Percentiles rank a stretch among this genome's conserved stretches.
phyloP scores from a whole-genome alignment of 2,113 vertebrate genomes.

The Chrysemys picta region DNA sequence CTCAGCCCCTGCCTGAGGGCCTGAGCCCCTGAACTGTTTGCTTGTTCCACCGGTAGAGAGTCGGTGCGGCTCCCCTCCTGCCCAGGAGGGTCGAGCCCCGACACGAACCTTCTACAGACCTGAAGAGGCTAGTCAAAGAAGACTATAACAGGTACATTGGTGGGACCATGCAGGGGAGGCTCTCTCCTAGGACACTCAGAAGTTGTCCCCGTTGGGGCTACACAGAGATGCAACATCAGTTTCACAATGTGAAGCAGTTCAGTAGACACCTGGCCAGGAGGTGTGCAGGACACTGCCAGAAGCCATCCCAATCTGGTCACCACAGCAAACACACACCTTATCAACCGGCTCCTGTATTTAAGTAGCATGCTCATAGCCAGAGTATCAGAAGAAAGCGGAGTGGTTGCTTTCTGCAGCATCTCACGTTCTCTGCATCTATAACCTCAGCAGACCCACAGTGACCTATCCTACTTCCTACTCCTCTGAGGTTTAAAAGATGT shows the following conservation, averaged over 20 bases:
- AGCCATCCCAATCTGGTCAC: not conserved
- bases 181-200: not conserved
- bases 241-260: not conserved
- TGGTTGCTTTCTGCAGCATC: not conserved
- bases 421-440: not conserved
- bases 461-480: not conserved
- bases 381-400: accelerated
- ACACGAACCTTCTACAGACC: too few relatives aligned
- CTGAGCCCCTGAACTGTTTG: too few relatives aligned
- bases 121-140: not conserved
- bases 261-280: not conserved
- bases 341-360: not conserved
- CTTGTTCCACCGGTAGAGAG: too few relatives aligned
- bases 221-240: accelerated
- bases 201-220: not conserved
- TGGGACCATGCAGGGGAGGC: not conserved
- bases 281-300: not conserved
- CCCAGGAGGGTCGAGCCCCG: too few relatives aligned
- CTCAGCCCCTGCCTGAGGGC: too few relatives aligned
- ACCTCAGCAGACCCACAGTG: too few relatives aligned
- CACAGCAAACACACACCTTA: not conserved
- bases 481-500: not conserved
- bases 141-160: not conserved
- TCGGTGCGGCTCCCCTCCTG: too few relatives aligned
- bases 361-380: not conserved